Conservation (phyloP, 2,888 invertebrate genomes). For the Aquatica leii region DNA sequence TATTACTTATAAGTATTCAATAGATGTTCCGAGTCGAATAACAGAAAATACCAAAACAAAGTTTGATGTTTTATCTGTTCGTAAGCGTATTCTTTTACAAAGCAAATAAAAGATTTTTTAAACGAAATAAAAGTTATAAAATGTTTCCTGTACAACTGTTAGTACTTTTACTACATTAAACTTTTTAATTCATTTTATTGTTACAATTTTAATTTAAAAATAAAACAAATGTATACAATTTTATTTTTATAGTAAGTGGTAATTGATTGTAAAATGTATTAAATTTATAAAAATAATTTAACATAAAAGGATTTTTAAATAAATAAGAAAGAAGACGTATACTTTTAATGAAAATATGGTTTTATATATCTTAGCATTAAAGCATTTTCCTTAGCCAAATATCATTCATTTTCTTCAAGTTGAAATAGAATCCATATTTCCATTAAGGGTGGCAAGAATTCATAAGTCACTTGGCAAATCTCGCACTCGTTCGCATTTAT, state of each 20-base stretch:
- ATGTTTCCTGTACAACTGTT: neutral
- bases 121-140: neutral
- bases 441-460: conserved; percentile 36
- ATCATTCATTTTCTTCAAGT: conserved; percentile 27
- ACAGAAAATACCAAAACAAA: neutral
- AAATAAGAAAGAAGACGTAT: too few relatives aligned
- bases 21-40: neutral
- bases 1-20: conserved; percentile 7
- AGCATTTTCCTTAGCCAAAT: neutral
- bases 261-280: too few relatives aligned
- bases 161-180: neutral
- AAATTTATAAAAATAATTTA: too few relatives aligned
- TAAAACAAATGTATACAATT: too few relatives aligned
- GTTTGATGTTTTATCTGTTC: conserved; percentile 5
- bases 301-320: too few relatives aligned
- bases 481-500: conserved; percentile 33
- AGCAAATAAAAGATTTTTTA: conserved; percentile 3
- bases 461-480: conserved; percentile 36
- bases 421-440: conserved; percentile 37
- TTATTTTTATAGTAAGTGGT: too few relatives aligned
- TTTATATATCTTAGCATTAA: too few relatives aligned
- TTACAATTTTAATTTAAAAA: too few relatives aligned
- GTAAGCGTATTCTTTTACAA: neutral
- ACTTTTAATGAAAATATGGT: too few relatives aligned
- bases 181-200: too few relatives aligned